A percentile compares a stretch with the other conserved stretches of the same genome.
These are phyloP conservation scores for Cheilosia soror DNA, from an alignment of 2,888 invertebrate genomes.

Conservation along the genomic window DNA sequence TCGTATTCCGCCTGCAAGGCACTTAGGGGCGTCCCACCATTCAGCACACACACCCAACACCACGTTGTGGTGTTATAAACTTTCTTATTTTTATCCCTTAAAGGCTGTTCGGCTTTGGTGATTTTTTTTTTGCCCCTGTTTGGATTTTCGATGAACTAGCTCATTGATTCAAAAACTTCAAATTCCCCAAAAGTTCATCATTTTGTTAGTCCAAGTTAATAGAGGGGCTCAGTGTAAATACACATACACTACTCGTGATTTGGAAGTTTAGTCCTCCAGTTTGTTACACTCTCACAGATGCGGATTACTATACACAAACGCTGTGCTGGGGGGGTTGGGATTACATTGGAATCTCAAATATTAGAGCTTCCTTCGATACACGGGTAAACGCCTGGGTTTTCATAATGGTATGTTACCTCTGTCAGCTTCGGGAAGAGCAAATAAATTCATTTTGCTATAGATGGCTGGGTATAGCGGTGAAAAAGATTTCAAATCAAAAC, in stretches of 20 bases:
- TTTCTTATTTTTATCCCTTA: background rate
- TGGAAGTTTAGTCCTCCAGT: background rate
- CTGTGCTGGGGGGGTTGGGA: too few species aligned
- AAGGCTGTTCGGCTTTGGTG: too few species aligned
- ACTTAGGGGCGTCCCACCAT: background rate
- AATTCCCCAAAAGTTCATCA: conserved; percentile 38
- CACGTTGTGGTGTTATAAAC: background rate
- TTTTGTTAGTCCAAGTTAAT: conserved; percentile 23
- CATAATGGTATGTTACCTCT: background rate
- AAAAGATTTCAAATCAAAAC: background rate
- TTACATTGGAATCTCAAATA: conserved; percentile 5
- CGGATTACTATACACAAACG: too few species aligned
- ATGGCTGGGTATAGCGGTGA: background rate
- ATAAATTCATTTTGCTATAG: conserved; percentile 6
- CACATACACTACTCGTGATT: background rate
- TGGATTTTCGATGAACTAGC: conserved; percentile 30
- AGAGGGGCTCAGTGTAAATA: background rate
- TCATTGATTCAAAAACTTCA: conserved; percentile 47
- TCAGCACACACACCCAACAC: background rate
- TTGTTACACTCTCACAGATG: background rate
- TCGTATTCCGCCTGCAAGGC: conserved; percentile 29
- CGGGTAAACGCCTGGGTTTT: too few species aligned
- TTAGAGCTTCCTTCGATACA: background rate
- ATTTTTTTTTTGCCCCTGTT: background rate
- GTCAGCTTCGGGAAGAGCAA: background rate